phyloP scores from a whole-genome alignment of 2,888 invertebrate species.

The Thalpophila matura region DNA sequence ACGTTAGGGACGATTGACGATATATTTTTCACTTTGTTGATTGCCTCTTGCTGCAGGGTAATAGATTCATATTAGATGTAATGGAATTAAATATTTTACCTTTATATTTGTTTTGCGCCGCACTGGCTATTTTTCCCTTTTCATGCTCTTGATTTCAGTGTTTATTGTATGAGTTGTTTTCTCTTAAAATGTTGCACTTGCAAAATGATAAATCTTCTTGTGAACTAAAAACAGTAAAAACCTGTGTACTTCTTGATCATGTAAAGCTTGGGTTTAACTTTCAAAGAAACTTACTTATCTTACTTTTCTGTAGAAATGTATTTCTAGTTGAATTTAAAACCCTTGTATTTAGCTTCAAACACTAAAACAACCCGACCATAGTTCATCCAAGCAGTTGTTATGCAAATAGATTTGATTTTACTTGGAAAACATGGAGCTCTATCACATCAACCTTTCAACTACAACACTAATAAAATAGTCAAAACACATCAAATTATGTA shows the following conservation, averaged over 20 bases:
- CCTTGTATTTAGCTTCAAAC: background rate
- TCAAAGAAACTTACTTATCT: background rate
- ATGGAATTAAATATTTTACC: background rate
- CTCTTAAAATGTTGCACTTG: background rate
- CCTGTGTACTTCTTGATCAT: too few relatives aligned
- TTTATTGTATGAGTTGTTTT: too few relatives aligned
- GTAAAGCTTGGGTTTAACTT: background rate
- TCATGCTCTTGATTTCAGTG: too few relatives aligned
- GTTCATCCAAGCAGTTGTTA: conserved; percentile 1
- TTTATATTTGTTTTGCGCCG: too few relatives aligned
- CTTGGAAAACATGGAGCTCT: conserved; percentile 3
- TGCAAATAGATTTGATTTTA: background rate
- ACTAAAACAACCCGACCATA: background rate
- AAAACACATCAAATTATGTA: conserved; percentile 63
- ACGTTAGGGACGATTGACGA: too few relatives aligned
- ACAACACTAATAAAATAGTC: conserved; percentile 42
- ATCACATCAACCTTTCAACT: conserved; percentile 19
- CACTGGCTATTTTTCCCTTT: too few relatives aligned
- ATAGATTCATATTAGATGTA: background rate
- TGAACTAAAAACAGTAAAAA: too few relatives aligned
- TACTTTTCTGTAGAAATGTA: background rate
- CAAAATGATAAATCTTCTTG: too few relatives aligned
- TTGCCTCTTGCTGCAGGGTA: background rate
- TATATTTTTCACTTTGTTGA: conserved; percentile 5
- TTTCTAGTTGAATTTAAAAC: background rate